These are phyloP conservation scores for Austrolebias charrua DNA, from an alignment of 2,797 vertebrate species.

Conservation along the genomic window DNA sequence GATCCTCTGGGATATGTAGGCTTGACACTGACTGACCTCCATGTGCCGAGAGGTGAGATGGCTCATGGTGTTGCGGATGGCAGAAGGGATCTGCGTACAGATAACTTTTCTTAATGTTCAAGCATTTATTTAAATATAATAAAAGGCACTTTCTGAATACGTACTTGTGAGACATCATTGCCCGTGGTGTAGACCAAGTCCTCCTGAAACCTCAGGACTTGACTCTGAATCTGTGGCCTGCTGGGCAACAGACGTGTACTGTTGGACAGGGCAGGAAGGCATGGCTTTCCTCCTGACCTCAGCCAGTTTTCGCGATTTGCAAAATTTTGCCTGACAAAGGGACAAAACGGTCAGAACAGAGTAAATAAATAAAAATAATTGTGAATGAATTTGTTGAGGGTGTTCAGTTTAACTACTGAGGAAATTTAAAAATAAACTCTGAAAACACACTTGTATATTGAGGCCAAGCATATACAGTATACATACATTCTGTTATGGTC, in stretches of 20 bases:
- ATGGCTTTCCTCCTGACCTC: slow-evolving; percentile 1
- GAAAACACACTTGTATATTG: neutral
- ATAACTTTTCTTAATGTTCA: no score
- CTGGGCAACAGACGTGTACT: neutral
- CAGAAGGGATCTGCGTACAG: slow-evolving; percentile 14
- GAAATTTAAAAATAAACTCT: neutral
- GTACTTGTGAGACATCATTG: slow-evolving; percentile 18
- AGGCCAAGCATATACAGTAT: neutral
- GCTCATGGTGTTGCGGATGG: slow-evolving; percentile 10
- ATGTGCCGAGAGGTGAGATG: slow-evolving; percentile 24
- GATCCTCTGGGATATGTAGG: slow-evolving; percentile 22
- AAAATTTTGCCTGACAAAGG: slow-evolving; percentile 2
- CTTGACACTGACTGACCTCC: slow-evolving; percentile 39
- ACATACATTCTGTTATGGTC: slow-evolving; percentile 25
- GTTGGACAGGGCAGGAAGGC: slow-evolving; percentile 6
- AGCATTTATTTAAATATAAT: no score
- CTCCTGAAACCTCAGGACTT: neutral
- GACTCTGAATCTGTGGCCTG: slow-evolving; percentile 7
- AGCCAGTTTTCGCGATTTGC: slow-evolving; percentile 1
- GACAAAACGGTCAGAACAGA: neutral
- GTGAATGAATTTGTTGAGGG: neutral
- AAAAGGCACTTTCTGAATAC: no score
- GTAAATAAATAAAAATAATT: neutral
- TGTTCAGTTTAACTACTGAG: neutral
- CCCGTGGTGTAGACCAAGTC: neutral